Percentiles rank a stretch among this genome's conserved stretches.
Evolutionary conservation across 1,140 invertebrate species (phyloP).

Genomic region (Goniozus legneri): DNA sequence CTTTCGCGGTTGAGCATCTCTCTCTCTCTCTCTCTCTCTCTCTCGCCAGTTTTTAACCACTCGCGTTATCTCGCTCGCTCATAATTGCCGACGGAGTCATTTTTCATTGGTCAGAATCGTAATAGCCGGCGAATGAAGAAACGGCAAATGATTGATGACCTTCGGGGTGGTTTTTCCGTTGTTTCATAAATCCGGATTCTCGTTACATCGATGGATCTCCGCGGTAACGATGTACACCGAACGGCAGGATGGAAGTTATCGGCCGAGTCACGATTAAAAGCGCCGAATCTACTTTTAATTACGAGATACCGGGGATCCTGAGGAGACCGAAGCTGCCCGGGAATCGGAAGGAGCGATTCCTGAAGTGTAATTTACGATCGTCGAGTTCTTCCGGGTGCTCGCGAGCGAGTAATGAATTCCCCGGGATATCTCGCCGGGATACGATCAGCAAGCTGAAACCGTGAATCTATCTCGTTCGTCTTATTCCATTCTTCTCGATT

Average conservation of each 20-base stretch:
- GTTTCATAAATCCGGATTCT: slow-evolving; percentile 38
- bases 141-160: slow-evolving; percentile 39
- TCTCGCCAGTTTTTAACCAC: too few relatives aligned
- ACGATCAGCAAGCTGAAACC: slow-evolving; percentile 6
- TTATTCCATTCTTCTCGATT: neutral
- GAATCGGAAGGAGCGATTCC: slow-evolving; percentile 13
- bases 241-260: slow-evolving; percentile 11
- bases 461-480: slow-evolving; percentile 11
- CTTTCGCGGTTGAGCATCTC: too few relatives aligned
- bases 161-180: slow-evolving; percentile 40
- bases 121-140: slow-evolving; percentile 23
- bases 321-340: neutral
- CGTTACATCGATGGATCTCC: slow-evolving; percentile 34
- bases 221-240: slow-evolving; percentile 27
- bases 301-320: slow-evolving; percentile 6
- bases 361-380: slow-evolving; percentile 15
- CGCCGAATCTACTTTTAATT: slow-evolving; percentile 16
- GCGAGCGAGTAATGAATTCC: slow-evolving; percentile 15
- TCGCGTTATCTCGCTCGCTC: too few relatives aligned
- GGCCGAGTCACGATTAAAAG: slow-evolving; percentile 14
- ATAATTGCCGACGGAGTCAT: slow-evolving; percentile 42
- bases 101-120: slow-evolving; percentile 34
- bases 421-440: slow-evolving; percentile 15
- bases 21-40: too few relatives aligned
- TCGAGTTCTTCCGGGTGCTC: slow-evolving; percentile 13